Conservation (phyloP, 2,888 invertebrate genomes). For the Zaprionus lineosus region DNA sequence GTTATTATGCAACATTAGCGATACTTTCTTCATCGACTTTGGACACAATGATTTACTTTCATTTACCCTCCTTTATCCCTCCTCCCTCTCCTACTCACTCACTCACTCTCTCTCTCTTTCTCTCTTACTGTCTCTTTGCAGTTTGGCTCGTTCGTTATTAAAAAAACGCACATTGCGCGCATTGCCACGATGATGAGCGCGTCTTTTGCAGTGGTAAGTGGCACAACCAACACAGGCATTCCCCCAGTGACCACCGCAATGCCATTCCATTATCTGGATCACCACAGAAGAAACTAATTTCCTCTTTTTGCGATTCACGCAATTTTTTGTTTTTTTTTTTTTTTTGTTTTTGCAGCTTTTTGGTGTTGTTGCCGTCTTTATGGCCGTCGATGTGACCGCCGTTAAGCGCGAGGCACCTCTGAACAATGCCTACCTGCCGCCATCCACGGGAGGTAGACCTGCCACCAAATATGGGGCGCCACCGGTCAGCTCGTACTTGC, state of each 20-base stretch:
- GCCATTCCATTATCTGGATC: constrained; percentile 34
- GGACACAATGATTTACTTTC: constrained; percentile 27
- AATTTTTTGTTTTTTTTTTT: no score
- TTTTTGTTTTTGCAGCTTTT: constrained; percentile 52
- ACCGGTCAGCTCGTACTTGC: constrained; percentile 85
- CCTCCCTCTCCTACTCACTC: constrained; percentile 1
- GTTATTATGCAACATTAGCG: constrained; percentile 66
- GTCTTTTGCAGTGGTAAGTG: constrained; percentile 76
- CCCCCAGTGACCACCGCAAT: no score
- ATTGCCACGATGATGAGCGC: constrained; percentile 69
- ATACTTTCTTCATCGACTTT: constrained; percentile 47
- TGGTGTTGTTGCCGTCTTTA: constrained; percentile 41
- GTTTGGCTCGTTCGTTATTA: constrained; percentile 55
- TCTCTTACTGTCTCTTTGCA: constrained; percentile 32
- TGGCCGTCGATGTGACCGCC: constrained; percentile 63
- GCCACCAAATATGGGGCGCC: constrained; percentile 83
- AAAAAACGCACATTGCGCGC: constrained; percentile 34
- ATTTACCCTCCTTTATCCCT: constrained; percentile 14
- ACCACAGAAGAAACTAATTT: constrained; percentile 68
- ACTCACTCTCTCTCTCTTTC: not conserved
- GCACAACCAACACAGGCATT: no score
- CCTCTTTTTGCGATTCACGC: constrained; percentile 44
- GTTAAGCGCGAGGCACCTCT: constrained; percentile 82
- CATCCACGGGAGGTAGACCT: constrained; percentile 80
- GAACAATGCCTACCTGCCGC: constrained; percentile 80